A percentile compares a stretch with the other conserved stretches of the same genome.
phyloP scores from a whole-genome alignment of 2,113 vertebrate genomes.

The Boulengeromyrus knoepffleri region DNA sequence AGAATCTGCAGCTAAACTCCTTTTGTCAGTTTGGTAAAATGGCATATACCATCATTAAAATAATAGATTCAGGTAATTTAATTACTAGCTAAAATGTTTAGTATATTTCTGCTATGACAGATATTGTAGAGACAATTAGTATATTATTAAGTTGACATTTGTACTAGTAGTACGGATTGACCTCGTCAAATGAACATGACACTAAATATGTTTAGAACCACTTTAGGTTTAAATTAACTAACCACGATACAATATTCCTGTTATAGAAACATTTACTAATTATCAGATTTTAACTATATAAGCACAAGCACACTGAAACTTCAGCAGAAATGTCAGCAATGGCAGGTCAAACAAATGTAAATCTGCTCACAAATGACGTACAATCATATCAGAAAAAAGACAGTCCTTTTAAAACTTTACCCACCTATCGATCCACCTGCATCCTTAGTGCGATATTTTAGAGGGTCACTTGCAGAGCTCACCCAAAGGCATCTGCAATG shows the following conservation, averaged over 20 bases:
- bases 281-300: not conserved
- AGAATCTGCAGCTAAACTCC: not conserved
- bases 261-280: not conserved
- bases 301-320: conserved; percentile 57
- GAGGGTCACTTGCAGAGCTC: not conserved
- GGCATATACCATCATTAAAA: not conserved
- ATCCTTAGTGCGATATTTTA: not conserved
- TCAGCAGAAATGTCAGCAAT: conserved; percentile 59
- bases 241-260: not conserved
- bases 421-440: not conserved
- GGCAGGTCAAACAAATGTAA: not conserved
- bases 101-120: not conserved
- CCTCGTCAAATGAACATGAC: no score
- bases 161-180: no score
- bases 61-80: not conserved
- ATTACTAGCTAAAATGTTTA: not conserved
- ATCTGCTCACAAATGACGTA: not conserved
- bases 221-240: not conserved
- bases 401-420: not conserved
- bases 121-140: not conserved
- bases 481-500: conserved; percentile 60
- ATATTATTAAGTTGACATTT: no score
- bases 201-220: not conserved
- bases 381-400: not conserved
- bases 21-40: not conserved